Evolutionary conservation across 2,888 invertebrate species (phyloP).

Genomic region (Dolichomitus sp.): DNA sequence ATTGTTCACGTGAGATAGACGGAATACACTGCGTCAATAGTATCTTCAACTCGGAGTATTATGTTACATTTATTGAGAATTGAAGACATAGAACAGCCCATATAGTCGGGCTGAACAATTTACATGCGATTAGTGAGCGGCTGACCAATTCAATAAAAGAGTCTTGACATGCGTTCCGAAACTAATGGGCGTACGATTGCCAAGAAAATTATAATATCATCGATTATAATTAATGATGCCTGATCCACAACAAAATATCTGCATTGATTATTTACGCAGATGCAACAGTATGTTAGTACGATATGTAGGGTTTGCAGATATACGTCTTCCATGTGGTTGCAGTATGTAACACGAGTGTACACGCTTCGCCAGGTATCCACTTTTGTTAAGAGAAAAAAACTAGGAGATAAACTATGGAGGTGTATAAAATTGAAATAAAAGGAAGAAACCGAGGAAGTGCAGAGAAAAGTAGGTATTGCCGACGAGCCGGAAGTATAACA

Average conservation of each 20-base stretch:
- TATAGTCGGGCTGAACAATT: too few relatives aligned
- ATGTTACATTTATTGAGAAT: too few relatives aligned
- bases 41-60: neutral
- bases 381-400: constrained; percentile 25
- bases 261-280: too few relatives aligned
- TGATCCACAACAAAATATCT: too few relatives aligned
- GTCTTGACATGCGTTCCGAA: too few relatives aligned
- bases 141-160: too few relatives aligned
- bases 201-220: too few relatives aligned
- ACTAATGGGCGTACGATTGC: too few relatives aligned
- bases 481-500: constrained; percentile 48
- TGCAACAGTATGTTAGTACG: neutral
- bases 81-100: too few relatives aligned
- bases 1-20: neutral
- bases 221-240: too few relatives aligned
- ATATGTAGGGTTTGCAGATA: neutral
- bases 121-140: too few relatives aligned
- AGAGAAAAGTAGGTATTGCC: constrained; percentile 29
- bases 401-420: neutral
- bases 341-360: neutral
- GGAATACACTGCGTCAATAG: neutral
- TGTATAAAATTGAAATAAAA: constrained; percentile 21
- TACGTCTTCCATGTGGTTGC: neutral
- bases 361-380: neutral
- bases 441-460: constrained; percentile 21